Evolutionary conservation across 2,797 vertebrate genomes (phyloP).

Genomic region (Botia kubotai): DNA sequence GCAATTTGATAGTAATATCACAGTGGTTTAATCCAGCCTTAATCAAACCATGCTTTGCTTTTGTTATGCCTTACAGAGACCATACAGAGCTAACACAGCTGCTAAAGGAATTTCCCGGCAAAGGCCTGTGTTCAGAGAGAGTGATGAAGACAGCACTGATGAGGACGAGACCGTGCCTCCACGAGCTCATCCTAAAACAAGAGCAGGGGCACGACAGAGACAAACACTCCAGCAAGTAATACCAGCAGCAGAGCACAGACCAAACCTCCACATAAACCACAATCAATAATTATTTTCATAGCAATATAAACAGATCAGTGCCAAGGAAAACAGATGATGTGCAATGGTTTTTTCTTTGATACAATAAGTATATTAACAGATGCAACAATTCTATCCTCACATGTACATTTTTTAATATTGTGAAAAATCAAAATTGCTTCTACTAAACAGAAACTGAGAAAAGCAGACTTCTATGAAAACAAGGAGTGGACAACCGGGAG

Average conservation of each 20-base stretch:
- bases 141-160: conserved; percentile 47
- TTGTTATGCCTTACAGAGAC: conserved; percentile 35
- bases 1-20: background rate
- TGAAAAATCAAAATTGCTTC: conserved; percentile 37
- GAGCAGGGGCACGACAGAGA: conserved; percentile 43
- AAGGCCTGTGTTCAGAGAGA: background rate
- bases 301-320: background rate
- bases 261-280: conserved; percentile 21
- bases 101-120: conserved; percentile 9
- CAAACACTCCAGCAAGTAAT: conserved; percentile 54
- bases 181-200: conserved; percentile 43
- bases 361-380: background rate
- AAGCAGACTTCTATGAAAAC: background rate
- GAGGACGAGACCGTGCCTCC: conserved; percentile 31
- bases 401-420: conserved; percentile 23
- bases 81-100: conserved; percentile 16
- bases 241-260: conserved; percentile 13
- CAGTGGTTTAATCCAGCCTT: background rate
- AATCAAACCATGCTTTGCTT: background rate
- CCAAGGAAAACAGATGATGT: conserved; percentile 4
- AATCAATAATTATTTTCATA: conserved; percentile 16
- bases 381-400: background rate
- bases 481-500: conserved; percentile 13
- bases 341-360: conserved; percentile 19
- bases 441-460: conserved; percentile 30